A percentile compares a stretch with the other conserved stretches of the same genome.
Evolutionary conservation across 2,888 invertebrate species (phyloP).

Genomic region (Agrilus mali): DNA sequence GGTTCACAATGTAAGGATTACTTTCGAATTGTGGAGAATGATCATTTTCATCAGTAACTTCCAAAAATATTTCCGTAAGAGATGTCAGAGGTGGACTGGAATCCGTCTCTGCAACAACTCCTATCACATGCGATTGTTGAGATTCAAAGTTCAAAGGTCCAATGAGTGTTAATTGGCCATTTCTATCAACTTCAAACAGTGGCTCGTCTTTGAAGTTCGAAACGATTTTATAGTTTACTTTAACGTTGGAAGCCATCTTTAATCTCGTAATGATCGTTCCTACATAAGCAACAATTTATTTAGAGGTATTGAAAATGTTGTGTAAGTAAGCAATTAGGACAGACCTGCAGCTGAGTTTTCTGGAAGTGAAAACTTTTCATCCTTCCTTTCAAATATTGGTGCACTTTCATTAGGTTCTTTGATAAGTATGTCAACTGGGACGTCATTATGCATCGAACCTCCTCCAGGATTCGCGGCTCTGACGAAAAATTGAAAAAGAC

Average conservation of each 20-base stretch:
- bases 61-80: conserved; percentile 58
- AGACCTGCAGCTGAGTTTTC: conserved; percentile 59
- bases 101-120: conserved; percentile 56
- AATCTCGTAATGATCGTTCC: conserved; percentile 56
- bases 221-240: conserved; percentile 49
- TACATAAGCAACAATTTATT: conserved; percentile 19
- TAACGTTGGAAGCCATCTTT: conserved; percentile 49
- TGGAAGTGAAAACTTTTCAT: conserved; percentile 65
- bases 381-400: conserved; percentile 61
- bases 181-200: conserved; percentile 57
- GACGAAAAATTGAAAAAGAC: conserved; percentile 79
- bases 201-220: conserved; percentile 46
- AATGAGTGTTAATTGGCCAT: conserved; percentile 62
- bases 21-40: conserved; percentile 80
- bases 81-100: conserved; percentile 59
- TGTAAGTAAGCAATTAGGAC: conserved; percentile 1
- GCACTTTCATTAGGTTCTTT: conserved; percentile 56
- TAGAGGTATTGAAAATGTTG: neutral
- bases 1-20: conserved; percentile 59
- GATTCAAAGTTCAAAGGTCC: conserved; percentile 66
- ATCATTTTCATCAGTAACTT: conserved; percentile 83
- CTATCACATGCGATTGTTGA: conserved; percentile 56
- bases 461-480: conserved; percentile 74
- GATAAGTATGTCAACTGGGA: conserved; percentile 69
- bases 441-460: conserved; percentile 63